Evolutionary conservation across 2,113 vertebrate species (phyloP).

Genomic region (Tragelaphus scriptus): DNA sequence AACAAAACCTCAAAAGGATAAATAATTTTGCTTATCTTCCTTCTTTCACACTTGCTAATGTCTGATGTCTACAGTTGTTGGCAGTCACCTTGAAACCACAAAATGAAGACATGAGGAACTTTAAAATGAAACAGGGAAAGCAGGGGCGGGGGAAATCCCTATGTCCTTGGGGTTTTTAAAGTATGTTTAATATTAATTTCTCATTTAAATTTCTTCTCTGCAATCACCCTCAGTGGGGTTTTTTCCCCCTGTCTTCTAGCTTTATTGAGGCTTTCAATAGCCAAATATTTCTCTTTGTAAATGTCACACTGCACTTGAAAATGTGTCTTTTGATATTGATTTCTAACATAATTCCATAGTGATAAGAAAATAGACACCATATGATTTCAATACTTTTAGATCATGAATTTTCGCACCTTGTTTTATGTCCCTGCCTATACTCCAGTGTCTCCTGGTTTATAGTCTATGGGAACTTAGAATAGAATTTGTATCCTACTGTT

Average conservation of each 20-base stretch:
- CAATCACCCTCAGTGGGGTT: not conserved
- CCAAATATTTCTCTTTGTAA: not conserved
- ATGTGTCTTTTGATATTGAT: not conserved
- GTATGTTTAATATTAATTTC: not conserved
- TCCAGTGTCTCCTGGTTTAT: not conserved
- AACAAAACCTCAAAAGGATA: not conserved
- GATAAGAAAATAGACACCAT: not conserved
- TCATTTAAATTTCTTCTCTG: not conserved
- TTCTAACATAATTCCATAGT: not conserved
- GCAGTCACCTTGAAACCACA: not conserved
- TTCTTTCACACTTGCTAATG: not conserved
- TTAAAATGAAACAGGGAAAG: not conserved
- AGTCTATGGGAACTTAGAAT: not conserved
- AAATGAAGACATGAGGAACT: not conserved
- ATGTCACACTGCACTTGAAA: not conserved
- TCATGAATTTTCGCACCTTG: not conserved
- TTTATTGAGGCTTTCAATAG: not conserved
- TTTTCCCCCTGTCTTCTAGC: not conserved
- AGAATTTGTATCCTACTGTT: not conserved
- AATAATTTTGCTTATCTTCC: not conserved
- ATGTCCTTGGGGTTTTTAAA: not conserved
- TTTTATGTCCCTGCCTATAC: not conserved
- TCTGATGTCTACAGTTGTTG: not conserved
- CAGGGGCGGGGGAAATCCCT: not conserved
- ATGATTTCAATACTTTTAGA: not conserved